These are phyloP conservation scores for Ceratosolen fusciceps DNA, from an alignment of 1,140 invertebrate genomes.

Conservation along the genomic window DNA sequence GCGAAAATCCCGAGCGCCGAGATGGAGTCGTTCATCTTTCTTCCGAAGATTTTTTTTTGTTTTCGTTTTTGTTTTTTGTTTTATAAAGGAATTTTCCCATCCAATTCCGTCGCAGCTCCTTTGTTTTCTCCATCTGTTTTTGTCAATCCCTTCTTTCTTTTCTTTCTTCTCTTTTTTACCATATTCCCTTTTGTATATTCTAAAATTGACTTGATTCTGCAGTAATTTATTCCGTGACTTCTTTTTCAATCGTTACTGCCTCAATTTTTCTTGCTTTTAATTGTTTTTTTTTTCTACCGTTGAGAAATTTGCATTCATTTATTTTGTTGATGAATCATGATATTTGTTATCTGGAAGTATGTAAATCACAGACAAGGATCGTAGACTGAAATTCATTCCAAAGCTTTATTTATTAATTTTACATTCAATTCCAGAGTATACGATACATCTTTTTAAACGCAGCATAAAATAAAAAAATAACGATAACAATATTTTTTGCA, in stretches of 20 bases:
- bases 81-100: neutral
- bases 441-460: no score
- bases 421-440: no score
- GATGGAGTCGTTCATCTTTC: neutral
- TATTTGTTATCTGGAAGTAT: neutral
- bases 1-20: slow-evolving; percentile 5
- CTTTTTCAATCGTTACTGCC: neutral
- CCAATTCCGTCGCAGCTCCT: neutral
- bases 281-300: neutral
- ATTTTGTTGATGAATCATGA: neutral
- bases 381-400: neutral
- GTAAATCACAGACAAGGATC: neutral
- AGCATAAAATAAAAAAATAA: no score
- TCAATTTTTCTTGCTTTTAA: neutral
- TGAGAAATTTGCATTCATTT: neutral
- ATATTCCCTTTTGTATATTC: neutral
- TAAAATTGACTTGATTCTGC: neutral
- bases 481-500: no score
- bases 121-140: neutral
- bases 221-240: neutral
- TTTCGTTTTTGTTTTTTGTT: no score
- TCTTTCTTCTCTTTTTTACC: neutral
- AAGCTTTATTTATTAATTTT: no score
- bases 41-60: no score
- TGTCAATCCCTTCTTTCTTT: neutral